These are phyloP conservation scores for Cephus pulcher DNA, from an alignment of 2,888 invertebrate species.

Conservation along the genomic window DNA sequence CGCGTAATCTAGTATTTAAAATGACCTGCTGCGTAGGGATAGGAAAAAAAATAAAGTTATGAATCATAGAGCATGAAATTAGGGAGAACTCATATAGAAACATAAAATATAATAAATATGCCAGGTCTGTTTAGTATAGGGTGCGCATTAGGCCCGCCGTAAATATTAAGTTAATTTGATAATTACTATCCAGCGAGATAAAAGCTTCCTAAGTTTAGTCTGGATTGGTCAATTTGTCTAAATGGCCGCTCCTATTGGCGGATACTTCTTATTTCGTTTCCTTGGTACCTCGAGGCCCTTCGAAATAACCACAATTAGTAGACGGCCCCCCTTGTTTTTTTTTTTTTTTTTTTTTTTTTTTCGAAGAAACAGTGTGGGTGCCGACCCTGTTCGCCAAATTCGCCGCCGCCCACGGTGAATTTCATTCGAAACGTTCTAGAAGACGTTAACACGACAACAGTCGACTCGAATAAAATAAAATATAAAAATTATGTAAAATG, in stretches of 20 bases:
- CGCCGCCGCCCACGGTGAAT: background rate
- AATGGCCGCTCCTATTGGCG: slow-evolving; percentile 30
- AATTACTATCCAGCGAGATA: slow-evolving; percentile 33
- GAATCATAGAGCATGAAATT: background rate
- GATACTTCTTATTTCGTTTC: slow-evolving; percentile 22
- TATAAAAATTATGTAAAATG: background rate
- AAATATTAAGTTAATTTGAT: slow-evolving; percentile 47
- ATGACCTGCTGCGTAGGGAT: background rate
- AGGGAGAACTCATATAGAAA: background rate
- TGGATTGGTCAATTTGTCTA: slow-evolving; percentile 47
- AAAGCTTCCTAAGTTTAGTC: slow-evolving; percentile 17
- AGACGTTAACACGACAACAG: background rate
- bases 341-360: background rate
- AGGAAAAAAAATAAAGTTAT: background rate
- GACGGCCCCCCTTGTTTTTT: background rate
- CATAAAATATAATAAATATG: slow-evolving; percentile 23
- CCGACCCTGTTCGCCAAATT: background rate
- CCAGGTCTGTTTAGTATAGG: slow-evolving; percentile 11
- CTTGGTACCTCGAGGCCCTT: slow-evolving; percentile 23
- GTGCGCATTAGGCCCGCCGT: slow-evolving; percentile 23
- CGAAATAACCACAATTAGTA: slow-evolving; percentile 47
- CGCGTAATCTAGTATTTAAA: background rate
- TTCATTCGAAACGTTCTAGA: background rate
- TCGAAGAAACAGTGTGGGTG: slow-evolving; percentile 18
- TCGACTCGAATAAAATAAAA: background rate